These are phyloP conservation scores for Ictalurus punctatus DNA, from an alignment of 2,113 vertebrate genomes.

Conservation along the genomic window DNA sequence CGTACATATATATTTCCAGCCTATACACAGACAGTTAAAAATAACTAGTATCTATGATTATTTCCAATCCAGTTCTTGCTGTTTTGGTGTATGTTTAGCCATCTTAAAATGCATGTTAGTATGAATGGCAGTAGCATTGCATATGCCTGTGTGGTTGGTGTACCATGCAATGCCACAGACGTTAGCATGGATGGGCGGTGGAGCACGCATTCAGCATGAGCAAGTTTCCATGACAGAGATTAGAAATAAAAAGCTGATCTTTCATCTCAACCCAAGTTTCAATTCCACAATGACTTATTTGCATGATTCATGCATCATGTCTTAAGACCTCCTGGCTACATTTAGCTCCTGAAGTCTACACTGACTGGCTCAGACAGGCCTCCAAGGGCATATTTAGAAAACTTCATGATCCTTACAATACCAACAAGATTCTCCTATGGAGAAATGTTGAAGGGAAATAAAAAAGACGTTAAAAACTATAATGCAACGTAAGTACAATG, in stretches of 20 bases:
- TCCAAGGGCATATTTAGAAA: neutral
- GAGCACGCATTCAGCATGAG: conserved; percentile 43
- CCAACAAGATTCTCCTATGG: neutral
- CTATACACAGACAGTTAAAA: neutral
- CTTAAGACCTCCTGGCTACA: neutral
- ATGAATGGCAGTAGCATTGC: conserved; percentile 37
- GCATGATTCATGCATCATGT: neutral
- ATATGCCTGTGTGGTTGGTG: neutral
- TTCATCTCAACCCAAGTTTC: neutral
- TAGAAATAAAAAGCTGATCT: conserved; percentile 3
- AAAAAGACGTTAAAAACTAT: neutral
- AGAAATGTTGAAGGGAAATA: neutral
- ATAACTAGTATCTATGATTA: neutral
- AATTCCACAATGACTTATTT: neutral
- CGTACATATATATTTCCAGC: neutral
- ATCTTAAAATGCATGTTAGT: neutral
- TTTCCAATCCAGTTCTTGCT: neutral
- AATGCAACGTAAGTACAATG: neutral
- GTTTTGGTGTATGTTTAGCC: neutral
- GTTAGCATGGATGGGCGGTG: conserved; percentile 11
- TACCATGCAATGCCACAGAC: conserved; percentile 30
- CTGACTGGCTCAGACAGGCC: neutral
- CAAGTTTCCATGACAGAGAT: conserved; percentile 56
- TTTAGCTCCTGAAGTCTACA: neutral
- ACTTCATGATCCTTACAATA: neutral